phyloP scores from a whole-genome alignment of 2,113 vertebrate genomes.

The Megaleporinus macrocephalus region DNA sequence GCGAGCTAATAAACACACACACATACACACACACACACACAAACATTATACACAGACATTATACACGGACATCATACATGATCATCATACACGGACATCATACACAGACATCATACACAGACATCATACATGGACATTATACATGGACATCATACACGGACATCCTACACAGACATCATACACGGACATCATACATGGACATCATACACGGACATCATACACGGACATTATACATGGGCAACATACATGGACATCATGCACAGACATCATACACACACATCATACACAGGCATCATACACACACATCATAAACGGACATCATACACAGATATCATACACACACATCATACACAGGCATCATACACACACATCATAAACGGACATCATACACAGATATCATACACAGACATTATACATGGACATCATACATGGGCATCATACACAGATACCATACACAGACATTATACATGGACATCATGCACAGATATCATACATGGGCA shows the following conservation, averaged over 20 bases:
- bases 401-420: too few relatives aligned
- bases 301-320: too few relatives aligned
- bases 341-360: neutral
- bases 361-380: too few relatives aligned
- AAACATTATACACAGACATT: neutral
- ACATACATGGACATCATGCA: neutral
- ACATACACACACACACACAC: too few relatives aligned
- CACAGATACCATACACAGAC: neutral
- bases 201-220: neutral
- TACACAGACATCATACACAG: neutral
- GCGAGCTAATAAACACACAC: slow-evolving; percentile 12
- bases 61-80: too few relatives aligned
- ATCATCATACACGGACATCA: neutral
- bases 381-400: neutral
- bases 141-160: neutral
- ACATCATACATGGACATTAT: neutral
- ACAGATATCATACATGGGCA: too few relatives aligned
- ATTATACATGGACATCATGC: too few relatives aligned
- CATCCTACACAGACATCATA: neutral
- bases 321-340: neutral
- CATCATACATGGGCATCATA: neutral
- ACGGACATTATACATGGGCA: neutral
- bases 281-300: neutral
- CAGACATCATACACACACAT: neutral
- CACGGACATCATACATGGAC: neutral